Evolutionary conservation across 2,113 vertebrate genomes (phyloP).

Genomic region (Calidris pugnax): DNA sequence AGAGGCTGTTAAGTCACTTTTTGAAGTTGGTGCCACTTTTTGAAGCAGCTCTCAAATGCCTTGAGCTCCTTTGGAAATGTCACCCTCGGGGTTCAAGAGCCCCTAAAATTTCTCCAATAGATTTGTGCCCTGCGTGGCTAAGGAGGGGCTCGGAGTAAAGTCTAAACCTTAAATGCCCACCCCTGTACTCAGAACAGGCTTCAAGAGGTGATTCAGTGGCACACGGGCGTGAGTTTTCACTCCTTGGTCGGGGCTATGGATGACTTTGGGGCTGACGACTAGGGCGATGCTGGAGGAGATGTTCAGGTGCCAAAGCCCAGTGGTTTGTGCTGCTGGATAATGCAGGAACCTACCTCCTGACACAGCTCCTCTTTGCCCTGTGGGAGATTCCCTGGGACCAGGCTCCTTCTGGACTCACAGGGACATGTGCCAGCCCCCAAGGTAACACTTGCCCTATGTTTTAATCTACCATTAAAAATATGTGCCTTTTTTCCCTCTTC

Average conservation of each 20-base stretch:
- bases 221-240: not conserved
- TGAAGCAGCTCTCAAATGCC: not conserved
- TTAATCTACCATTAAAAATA: not conserved
- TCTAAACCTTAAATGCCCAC: not conserved
- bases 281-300: rapidly evolving
- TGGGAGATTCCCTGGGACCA: not conserved
- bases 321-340: not conserved
- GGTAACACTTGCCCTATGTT: not conserved
- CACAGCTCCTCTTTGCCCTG: not conserved
- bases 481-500: rapidly evolving
- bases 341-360: not conserved
- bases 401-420: not conserved
- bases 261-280: not conserved
- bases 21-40: not conserved
- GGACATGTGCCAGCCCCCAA: not conserved
- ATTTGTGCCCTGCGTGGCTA: not conserved
- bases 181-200: not conserved
- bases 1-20: not conserved
- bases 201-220: not conserved
- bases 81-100: not conserved
- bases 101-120: not conserved
- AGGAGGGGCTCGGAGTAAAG: rapidly evolving
- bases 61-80: not conserved
- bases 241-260: not conserved
- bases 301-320: not conserved